Conservation (phyloP, 1,140 invertebrate species). For the Pseudachorutes palmiensis region DNA sequence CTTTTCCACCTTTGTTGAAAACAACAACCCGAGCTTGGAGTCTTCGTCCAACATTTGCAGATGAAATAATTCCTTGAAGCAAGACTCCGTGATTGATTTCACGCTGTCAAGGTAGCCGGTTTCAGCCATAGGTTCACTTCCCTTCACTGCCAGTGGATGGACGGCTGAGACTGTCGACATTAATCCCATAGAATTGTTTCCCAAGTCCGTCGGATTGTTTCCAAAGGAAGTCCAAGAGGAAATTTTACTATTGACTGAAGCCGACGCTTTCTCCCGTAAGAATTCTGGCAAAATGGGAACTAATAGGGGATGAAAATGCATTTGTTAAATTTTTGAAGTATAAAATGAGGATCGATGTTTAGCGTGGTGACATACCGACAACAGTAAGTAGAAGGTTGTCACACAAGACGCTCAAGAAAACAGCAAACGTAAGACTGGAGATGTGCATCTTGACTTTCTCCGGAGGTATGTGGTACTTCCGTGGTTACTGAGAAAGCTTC, state of each 20-base stretch:
- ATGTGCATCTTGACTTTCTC: not conserved
- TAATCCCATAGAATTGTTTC: too few relatives aligned
- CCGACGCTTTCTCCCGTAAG: conserved; percentile 48
- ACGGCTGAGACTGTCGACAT: too few relatives aligned
- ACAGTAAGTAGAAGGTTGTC: conserved; percentile 69
- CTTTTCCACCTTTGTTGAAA: conserved; percentile 54
- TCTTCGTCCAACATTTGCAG: conserved; percentile 52
- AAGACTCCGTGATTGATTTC: conserved; percentile 19
- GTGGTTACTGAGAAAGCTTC: too few relatives aligned
- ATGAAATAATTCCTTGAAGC: conserved; percentile 35
- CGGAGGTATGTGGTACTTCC: not conserved
- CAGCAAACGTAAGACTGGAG: conserved; percentile 36
- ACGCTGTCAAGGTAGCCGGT: not conserved
- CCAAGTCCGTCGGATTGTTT: too few relatives aligned
- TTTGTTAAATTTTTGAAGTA: too few relatives aligned
- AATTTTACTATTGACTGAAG: not conserved
- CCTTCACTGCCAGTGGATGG: too few relatives aligned
- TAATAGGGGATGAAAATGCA: too few relatives aligned
- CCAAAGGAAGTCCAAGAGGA: not conserved
- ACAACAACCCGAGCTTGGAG: conserved; percentile 65
- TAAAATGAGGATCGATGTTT: too few relatives aligned
- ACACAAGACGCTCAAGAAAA: conserved; percentile 60
- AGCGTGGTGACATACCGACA: too few relatives aligned
- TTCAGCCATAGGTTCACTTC: too few relatives aligned
- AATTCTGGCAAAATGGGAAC: conserved; percentile 81